These are phyloP conservation scores for Paragorgia papillata DNA, from an alignment of 92 coral and sea anemone genomes.

Conservation along the genomic window DNA sequence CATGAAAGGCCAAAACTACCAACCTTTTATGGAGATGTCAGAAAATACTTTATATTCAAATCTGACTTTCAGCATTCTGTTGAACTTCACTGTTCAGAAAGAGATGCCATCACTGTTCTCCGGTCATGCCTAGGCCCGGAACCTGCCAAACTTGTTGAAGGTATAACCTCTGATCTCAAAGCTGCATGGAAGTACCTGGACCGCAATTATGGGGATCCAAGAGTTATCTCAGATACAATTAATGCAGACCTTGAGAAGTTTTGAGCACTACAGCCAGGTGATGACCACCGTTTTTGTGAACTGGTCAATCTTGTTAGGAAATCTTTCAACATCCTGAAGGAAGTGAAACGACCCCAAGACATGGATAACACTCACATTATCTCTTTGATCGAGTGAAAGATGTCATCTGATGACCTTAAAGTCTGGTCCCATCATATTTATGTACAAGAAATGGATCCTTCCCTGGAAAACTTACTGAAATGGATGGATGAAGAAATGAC, in stretches of 20 bases:
- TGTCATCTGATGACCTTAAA: slow-evolving; percentile 53
- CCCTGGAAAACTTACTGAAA: slow-evolving; percentile 49
- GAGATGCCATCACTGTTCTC: slow-evolving; percentile 56
- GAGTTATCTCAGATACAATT: slow-evolving; percentile 51
- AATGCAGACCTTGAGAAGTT: slow-evolving; percentile 52
- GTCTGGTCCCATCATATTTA: slow-evolving; percentile 61
- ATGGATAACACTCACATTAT: slow-evolving; percentile 60
- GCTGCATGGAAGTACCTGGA: slow-evolving; percentile 55
- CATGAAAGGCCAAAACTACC: slow-evolving; percentile 68
- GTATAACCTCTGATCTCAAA: slow-evolving; percentile 45
- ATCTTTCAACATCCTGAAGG: slow-evolving; percentile 47
- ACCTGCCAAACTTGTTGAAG: slow-evolving; percentile 51
- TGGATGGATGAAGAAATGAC: slow-evolving; percentile 65
- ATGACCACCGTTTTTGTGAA: slow-evolving; percentile 63
- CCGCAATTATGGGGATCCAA: slow-evolving; percentile 54
- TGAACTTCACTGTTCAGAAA: slow-evolving; percentile 51
- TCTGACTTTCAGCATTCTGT: slow-evolving; percentile 62
- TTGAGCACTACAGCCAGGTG: slow-evolving; percentile 54
- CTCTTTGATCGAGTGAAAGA: slow-evolving; percentile 36
- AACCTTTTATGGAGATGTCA: slow-evolving; percentile 56
- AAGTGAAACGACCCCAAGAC: slow-evolving; percentile 57
- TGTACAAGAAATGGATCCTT: slow-evolving; percentile 44
- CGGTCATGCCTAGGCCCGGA: slow-evolving; percentile 55
- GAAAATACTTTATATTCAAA: slow-evolving; percentile 58
- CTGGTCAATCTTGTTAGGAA: slow-evolving; percentile 49